Evolutionary conservation across 1,140 invertebrate genomes (phyloP).

Genomic region (Eueides isabella): DNA sequence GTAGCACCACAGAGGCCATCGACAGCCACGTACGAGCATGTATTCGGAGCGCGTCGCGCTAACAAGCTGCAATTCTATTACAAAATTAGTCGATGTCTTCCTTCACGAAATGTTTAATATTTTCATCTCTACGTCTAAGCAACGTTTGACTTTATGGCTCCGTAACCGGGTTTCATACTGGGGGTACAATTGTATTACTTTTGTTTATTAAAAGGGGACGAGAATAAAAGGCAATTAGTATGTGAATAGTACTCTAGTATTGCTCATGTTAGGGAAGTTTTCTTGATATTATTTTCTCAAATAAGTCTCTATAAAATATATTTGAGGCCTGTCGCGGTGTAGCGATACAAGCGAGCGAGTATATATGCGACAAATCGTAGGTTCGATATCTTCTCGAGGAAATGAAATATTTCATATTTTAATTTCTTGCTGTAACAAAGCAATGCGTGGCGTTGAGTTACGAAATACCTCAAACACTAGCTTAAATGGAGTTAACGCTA

Average conservation of each 20-base stretch:
- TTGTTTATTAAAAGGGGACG: constrained; percentile 19
- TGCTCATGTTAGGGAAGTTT: not conserved
- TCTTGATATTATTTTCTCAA: not conserved
- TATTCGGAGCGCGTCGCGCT: constrained; percentile 66
- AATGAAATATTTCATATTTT: no score
- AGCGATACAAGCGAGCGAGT: no score
- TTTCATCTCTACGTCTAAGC: constrained; percentile 39
- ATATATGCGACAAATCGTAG: no score
- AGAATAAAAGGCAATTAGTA: constrained; percentile 7
- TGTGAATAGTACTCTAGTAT: not conserved
- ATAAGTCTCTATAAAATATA: not conserved
- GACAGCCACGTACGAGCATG: constrained; percentile 55
- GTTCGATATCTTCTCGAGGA: no score
- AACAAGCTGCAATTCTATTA: constrained; percentile 75
- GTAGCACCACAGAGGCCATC: constrained; percentile 31
- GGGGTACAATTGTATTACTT: constrained; percentile 20
- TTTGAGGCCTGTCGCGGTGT: no score
- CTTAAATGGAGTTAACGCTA: no score
- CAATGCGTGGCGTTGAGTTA: no score
- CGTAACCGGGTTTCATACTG: constrained; percentile 30
- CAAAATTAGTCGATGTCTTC: constrained; percentile 67
- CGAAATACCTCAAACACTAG: no score
- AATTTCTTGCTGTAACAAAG: no score
- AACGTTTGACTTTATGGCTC: constrained; percentile 23
- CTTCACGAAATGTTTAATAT: constrained; percentile 51